These are phyloP conservation scores for Sipha flava DNA, from an alignment of 1,140 invertebrate species.

Conservation along the genomic window DNA sequence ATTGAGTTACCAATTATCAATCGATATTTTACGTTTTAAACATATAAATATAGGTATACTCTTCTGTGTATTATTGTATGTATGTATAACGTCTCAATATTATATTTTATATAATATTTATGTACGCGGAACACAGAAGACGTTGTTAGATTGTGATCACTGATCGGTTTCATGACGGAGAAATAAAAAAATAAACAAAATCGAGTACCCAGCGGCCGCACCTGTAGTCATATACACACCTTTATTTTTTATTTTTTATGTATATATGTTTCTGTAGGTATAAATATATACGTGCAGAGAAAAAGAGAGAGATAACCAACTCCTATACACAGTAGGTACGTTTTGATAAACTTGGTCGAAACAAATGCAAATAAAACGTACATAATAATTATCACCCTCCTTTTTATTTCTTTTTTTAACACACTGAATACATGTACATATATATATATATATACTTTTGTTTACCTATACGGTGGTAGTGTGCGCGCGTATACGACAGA, in stretches of 20 bases:
- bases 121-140: neutral
- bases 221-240: neutral
- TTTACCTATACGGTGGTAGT: neutral
- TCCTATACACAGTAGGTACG: neutral
- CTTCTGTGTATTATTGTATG: neutral
- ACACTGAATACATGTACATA: neutral
- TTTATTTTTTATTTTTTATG: neutral
- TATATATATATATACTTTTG: neutral
- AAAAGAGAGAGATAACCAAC: too few relatives aligned
- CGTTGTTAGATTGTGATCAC: neutral
- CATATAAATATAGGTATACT: neutral
- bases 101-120: too few relatives aligned
- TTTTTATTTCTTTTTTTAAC: neutral
- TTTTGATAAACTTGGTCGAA: slow-evolving; percentile 15
- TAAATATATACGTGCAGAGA: neutral
- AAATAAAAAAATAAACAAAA: slow-evolving; percentile 7
- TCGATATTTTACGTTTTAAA: neutral
- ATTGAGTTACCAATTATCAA: slow-evolving; percentile 11
- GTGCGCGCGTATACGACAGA: neutral
- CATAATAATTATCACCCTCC: slow-evolving; percentile 8
- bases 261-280: neutral
- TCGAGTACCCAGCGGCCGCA: neutral
- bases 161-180: neutral
- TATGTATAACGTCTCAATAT: neutral
- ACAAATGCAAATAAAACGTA: slow-evolving; percentile 18